phyloP scores from a whole-genome alignment of 2,888 invertebrate genomes.

The Scrobipalpa atriplicella region DNA sequence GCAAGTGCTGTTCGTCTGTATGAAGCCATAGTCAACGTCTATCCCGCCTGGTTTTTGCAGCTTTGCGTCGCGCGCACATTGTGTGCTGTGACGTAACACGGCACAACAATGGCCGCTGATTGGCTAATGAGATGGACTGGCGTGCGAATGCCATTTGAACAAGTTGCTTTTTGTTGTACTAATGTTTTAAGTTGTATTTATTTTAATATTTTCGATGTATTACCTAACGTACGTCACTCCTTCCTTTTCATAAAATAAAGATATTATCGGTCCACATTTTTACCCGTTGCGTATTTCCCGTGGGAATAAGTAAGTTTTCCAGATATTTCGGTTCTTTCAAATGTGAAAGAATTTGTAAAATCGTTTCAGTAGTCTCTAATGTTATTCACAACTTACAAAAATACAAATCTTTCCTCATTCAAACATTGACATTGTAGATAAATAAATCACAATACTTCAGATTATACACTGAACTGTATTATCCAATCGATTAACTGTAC shows the following conservation, averaged over 20 bases:
- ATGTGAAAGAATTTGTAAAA: too few species aligned
- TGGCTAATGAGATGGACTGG: constrained; percentile 30
- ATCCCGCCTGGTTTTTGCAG: constrained; percentile 9
- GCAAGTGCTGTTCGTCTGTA: background rate
- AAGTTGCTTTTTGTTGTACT: background rate
- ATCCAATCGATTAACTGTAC: background rate
- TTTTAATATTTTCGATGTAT: background rate
- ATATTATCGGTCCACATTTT: too few species aligned
- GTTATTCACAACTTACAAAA: too few species aligned
- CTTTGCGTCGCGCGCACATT: constrained; percentile 25
- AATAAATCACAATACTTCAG: too few species aligned
- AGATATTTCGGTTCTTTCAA: too few species aligned
- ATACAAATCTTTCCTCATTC: too few species aligned
- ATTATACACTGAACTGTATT: background rate
- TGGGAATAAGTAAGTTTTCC: too few species aligned
- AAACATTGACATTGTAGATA: too few species aligned
- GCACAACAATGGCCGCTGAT: constrained; percentile 27
- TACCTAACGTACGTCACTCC: too few species aligned
- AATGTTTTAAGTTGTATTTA: background rate
- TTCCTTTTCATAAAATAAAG: too few species aligned
- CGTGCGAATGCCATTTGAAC: constrained; percentile 20
- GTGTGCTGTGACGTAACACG: constrained; percentile 39
- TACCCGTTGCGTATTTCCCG: too few species aligned
- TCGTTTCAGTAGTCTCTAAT: too few species aligned
- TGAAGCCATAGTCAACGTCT: constrained; percentile 1